Percentiles rank a stretch among this genome's conserved stretches.
Evolutionary conservation across 2,113 vertebrate genomes (phyloP).

Genomic region (Lates calcarifer): DNA sequence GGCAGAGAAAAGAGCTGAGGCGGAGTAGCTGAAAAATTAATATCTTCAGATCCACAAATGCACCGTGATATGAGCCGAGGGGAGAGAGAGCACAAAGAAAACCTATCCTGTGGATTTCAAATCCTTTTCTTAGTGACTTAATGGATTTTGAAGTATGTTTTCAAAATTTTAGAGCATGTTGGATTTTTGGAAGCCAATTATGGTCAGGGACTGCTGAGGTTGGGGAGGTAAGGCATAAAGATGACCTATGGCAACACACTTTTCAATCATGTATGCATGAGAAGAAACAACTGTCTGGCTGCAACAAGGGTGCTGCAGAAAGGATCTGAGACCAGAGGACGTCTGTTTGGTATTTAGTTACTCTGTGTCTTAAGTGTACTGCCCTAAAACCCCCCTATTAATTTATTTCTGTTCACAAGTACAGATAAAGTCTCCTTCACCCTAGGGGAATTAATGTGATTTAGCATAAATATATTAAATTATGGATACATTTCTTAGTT

Average conservation of each 20-base stretch:
- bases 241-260: conserved; percentile 20
- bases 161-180: conserved; percentile 56
- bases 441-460: background rate
- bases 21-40: conserved; percentile 55
- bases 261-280: conserved; percentile 13
- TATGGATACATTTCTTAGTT: too few species aligned
- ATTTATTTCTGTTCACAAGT: background rate
- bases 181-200: conserved; percentile 51
- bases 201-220: conserved; percentile 12
- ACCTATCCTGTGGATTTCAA: conserved; percentile 39
- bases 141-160: conserved; percentile 66
- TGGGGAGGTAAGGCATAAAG: conserved; percentile 30
- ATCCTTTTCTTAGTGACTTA: conserved; percentile 63
- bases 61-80: conserved; percentile 10
- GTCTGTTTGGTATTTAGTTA: background rate
- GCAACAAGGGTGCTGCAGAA: background rate
- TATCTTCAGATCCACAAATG: conserved; percentile 60
- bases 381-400: background rate
- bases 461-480: background rate
- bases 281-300: conserved; percentile 5
- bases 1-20: conserved; percentile 33
- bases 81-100: conserved; percentile 10
- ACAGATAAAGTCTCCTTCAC: background rate
- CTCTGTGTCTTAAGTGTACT: background rate
- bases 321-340: conserved; percentile 4